Percentiles rank a stretch among this genome's conserved stretches.
Conservation (phyloP, 2,113 vertebrate species). For the Poeciliopsis occidentalis region DNA sequence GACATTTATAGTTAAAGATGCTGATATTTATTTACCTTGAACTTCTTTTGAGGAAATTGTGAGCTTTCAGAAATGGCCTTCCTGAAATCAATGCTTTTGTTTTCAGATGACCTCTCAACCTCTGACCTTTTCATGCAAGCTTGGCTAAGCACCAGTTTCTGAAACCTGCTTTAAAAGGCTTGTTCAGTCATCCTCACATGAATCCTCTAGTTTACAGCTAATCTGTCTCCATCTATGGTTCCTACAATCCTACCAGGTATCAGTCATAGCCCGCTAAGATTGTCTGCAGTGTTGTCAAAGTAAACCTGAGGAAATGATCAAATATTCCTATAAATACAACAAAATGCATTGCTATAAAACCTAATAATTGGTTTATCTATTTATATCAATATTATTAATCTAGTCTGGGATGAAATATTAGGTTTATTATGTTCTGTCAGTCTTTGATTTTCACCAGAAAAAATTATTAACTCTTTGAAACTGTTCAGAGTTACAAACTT, state of each 20-base stretch:
- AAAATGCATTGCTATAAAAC: background rate
- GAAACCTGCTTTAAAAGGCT: constrained; percentile 25
- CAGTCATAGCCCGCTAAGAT: constrained; percentile 42
- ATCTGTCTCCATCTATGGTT: background rate
- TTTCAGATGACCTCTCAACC: background rate
- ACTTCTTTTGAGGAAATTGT: too few relatives aligned
- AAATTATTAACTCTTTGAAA: too few relatives aligned
- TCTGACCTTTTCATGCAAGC: background rate
- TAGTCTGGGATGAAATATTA: background rate
- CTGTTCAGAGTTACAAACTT: too few relatives aligned
- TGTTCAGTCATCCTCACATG: constrained; percentile 24
- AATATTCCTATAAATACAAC: background rate
- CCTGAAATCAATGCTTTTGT: background rate
- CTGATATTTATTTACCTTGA: too few relatives aligned
- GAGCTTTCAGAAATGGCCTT: background rate
- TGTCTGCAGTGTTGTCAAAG: constrained; percentile 2
- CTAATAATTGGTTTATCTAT: background rate
- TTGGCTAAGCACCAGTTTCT: background rate
- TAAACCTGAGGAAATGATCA: background rate
- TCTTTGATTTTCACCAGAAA: background rate
- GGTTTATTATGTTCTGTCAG: background rate
- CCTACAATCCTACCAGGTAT: constrained; percentile 7
- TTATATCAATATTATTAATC: background rate
- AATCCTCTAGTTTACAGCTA: constrained; percentile 52
- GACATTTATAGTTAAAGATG: too few relatives aligned